A percentile compares a stretch with the other conserved stretches of the same genome.
phyloP scores from a whole-genome alignment of 92 coral and sea anemone species.

The Anthopleura xanthogrammica region DNA sequence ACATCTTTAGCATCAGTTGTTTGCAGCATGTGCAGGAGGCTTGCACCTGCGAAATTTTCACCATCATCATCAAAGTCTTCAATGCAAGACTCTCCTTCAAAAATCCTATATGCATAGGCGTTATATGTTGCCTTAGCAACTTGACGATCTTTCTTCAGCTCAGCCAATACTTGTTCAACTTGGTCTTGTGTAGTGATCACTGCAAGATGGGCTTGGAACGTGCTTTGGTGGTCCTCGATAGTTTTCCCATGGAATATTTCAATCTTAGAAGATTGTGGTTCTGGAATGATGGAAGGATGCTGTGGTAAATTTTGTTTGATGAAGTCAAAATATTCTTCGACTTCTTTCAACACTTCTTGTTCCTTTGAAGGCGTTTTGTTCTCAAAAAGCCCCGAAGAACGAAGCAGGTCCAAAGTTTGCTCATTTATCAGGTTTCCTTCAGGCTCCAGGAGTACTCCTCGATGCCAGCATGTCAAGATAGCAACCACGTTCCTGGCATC shows the following conservation, averaged over 20 bases:
- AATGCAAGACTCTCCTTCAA: slow-evolving; percentile 38
- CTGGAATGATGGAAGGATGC: neutral
- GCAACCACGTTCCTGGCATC: slow-evolving; percentile 67
- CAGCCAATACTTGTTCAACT: slow-evolving; percentile 57
- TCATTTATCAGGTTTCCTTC: slow-evolving; percentile 83
- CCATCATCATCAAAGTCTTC: slow-evolving; percentile 89
- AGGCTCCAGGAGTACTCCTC: slow-evolving; percentile 75
- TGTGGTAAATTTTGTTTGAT: neutral
- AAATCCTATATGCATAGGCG: slow-evolving; percentile 78
- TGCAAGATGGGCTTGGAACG: slow-evolving; percentile 88
- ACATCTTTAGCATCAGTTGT: slow-evolving; percentile 55
- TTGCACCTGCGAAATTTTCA: slow-evolving; percentile 78
- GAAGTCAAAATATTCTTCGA: neutral
- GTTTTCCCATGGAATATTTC: slow-evolving; percentile 77
- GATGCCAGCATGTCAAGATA: slow-evolving; percentile 88
- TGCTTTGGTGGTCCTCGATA: slow-evolving; percentile 81
- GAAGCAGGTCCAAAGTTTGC: slow-evolving; percentile 40
- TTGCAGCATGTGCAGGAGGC: slow-evolving; percentile 68
- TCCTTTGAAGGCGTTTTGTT: neutral
- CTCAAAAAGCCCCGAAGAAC: neutral
- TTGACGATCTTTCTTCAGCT: slow-evolving; percentile 60
- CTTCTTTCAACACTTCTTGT: neutral
- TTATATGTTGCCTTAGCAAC: slow-evolving; percentile 79
- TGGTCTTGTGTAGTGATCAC: slow-evolving; percentile 48
- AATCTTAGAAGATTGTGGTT: slow-evolving; percentile 5